Evolutionary conservation across 2,797 vertebrate species (phyloP), one percentile per base, ranked within the genome.

Genomic region (Danio kyathit): DNA sequence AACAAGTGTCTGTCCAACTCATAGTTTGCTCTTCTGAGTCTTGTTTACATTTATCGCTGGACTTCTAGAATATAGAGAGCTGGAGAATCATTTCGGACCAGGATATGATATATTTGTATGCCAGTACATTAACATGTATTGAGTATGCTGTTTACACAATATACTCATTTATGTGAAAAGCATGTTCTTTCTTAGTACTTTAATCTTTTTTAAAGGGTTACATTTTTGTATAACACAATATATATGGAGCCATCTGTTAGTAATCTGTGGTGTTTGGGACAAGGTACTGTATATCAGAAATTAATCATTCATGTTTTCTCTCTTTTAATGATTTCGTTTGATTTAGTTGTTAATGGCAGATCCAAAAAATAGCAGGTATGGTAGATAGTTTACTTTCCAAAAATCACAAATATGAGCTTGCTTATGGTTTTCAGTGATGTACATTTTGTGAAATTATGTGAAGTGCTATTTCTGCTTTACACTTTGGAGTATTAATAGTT

Each of bases 31-130:
- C 89, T 54, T 40, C 89, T 88, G 77, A 91, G 91, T 94, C 91
- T 92, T 94, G 94, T 97, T 97, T 95, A 94, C 95, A 94, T 92
- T 93, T 82, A 87, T 83, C 89, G 90, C 92, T 92, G 91, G 93
- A 91, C 90, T 86, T 77, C 80, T 71, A 69, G 82, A 83, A 82
- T 73, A 64, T 73, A 73, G 86, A 86, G 54, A 38, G 16, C 8
- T 69, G 87, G 81, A 83, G 44, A 51, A 85, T 81, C 65, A 82
- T 87, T 89, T 90, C 89, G 60, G 75, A 83, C 79, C 67, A 83
- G 73, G 74, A 70, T 59, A 92, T 91, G 90, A 84, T 66, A 65
- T 74, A 29, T 71, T 92, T 90, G 91, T 89, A 90, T 88, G 90
- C 88, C 89, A 83, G 84, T 77, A 85, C 91, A 90, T 89, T 90